Base-by-base conservation (phyloP, 1,140 invertebrate species). In the Aphaenogaster ashmeadi region DNA sequence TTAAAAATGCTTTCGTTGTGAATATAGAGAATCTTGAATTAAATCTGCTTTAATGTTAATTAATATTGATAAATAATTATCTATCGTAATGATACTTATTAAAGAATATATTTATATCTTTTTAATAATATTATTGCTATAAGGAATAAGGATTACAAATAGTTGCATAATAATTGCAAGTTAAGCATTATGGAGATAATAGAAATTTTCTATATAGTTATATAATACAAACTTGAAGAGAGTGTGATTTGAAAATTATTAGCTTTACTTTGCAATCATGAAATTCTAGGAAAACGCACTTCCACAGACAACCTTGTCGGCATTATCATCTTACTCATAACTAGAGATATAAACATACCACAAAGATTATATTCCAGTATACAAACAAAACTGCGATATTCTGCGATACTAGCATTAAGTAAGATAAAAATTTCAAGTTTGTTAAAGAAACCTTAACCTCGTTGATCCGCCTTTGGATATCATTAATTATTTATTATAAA, bases 281-380 rank as follows among this genome's bases (percentile, higher is more conserved):
- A 41, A 21, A 54, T 54, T 80, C n/a, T 41, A 15, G 8, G 11
- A 41, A 67, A 21, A 11, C 15, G 7, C 15, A 66, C 13, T 54
- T 50, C 6, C 5, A 52, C 9, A 83, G 8, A 79, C 36, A 58
- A 6, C 33, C 21, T 72, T 58, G 21, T 58, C 64, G 13, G 15
- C 18, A 36, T 71, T 81, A 81, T 81, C 38, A 58, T 13, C 6
- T 69, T 69, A 54, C 13, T 80, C 36, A 77, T 44, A 67, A 1
- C 6, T 52, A 54, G 11, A 38, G 11, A 38, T 67, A 79, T 18
- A 62, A n/a, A 13, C 9, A 21, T 52, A 66, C 18, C n/a, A 18
- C 41, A 47, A 72, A 47, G 9, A 72, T 58, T 44, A 13, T 15
- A 33, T 33, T 52, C 3, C 1, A 27, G n/a, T 18, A n/a, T 44